These are phyloP conservation scores for Percina caprodes DNA, from an alignment of 2,113 vertebrate species.

Conservation along the genomic window DNA sequence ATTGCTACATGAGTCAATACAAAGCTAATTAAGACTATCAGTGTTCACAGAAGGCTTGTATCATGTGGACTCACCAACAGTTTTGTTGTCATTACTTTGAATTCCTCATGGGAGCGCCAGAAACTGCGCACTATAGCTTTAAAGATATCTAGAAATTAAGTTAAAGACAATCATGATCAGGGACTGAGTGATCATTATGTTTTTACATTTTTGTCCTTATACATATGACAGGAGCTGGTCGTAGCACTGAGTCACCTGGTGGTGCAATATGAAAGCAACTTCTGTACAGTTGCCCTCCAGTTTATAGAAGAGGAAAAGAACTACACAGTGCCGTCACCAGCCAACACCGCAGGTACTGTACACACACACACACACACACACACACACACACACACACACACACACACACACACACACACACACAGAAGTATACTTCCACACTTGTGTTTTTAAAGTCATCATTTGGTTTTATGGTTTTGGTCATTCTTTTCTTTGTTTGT, in stretches of 20 bases:
- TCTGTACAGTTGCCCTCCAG: constrained; percentile 97
- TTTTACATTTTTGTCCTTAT: background rate
- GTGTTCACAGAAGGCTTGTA: too few species aligned
- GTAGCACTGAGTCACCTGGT: constrained; percentile 97
- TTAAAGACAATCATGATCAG: background rate
- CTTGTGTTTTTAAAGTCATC: background rate
- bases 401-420: constrained; percentile 7
- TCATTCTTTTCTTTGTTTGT: background rate
- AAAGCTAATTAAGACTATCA: too few species aligned
- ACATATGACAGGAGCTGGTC: constrained; percentile 90
- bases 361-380: constrained; percentile 4
- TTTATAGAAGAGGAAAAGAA: constrained; percentile 99
- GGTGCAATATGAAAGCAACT: constrained; percentile 98
- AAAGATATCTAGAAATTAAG: background rate
- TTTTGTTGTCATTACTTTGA: too few species aligned
- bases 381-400: constrained; percentile 9
- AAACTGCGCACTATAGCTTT: too few species aligned
- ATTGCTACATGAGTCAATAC: too few species aligned
- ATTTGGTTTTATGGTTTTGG: background rate
- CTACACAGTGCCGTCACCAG: constrained; percentile 92
- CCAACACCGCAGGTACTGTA: constrained; percentile 86
- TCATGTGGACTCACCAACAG: too few species aligned
- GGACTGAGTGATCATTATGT: background rate
- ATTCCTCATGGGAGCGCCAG: too few species aligned
- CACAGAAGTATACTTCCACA: background rate